phyloP scores from a whole-genome alignment of 53 echinoderm and acorn worm species.

The Holothuria leucospilota region DNA sequence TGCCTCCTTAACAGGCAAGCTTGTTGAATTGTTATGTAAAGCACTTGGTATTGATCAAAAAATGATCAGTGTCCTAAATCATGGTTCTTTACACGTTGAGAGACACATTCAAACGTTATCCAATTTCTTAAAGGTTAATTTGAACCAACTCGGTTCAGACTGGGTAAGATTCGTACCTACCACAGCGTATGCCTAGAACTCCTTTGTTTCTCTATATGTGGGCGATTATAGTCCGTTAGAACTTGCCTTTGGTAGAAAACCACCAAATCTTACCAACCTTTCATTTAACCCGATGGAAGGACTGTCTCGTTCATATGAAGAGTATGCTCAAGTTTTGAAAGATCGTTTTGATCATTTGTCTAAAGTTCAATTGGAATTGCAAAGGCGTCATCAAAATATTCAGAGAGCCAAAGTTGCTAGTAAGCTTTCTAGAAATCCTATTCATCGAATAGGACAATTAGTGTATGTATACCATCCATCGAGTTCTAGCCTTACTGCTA shows the following conservation, averaged over 20 bases:
- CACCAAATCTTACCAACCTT: conserved; percentile 35
- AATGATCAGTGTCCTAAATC: too few species aligned
- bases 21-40: conserved; percentile 51
- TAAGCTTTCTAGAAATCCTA: neutral
- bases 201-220: conserved; percentile 38
- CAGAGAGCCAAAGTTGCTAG: too few species aligned
- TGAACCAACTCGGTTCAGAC: conserved; percentile 54
- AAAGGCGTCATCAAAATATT: conserved; percentile 22
- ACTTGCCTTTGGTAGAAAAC: conserved; percentile 46
- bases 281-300: conserved; percentile 37
- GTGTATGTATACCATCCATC: too few species aligned
- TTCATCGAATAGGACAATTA: conserved; percentile 43
- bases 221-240: conserved; percentile 53
- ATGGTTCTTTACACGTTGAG: too few species aligned
- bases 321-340: conserved; percentile 24
- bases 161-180: conserved; percentile 54
- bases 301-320: conserved; percentile 38
- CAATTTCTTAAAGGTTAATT: conserved; percentile 56
- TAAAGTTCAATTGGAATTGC: too few species aligned
- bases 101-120: too few species aligned
- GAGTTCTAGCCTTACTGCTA: too few species aligned
- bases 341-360: too few species aligned
- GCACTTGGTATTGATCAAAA: conserved; percentile 51
- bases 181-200: conserved; percentile 58
- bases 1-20: conserved; percentile 44